Conservation (phyloP, 2,113 vertebrate species). For the Progne subis region DNA sequence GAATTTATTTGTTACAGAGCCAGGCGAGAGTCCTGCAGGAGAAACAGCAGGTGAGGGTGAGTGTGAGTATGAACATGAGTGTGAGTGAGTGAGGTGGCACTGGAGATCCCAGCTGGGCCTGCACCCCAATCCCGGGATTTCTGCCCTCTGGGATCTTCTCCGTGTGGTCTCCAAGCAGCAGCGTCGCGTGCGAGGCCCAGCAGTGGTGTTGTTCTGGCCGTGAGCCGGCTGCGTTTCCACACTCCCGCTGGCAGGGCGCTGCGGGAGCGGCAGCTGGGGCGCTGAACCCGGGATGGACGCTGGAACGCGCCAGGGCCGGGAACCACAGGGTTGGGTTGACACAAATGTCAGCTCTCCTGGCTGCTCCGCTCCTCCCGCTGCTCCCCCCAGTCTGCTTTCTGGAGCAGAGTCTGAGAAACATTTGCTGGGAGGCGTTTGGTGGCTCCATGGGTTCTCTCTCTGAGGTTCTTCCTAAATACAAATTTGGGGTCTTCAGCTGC, state of each 20-base stretch:
- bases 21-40: neutral
- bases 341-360: neutral
- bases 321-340: constrained; percentile 18
- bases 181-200: neutral
- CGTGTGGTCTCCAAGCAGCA: neutral
- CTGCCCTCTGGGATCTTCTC: neutral
- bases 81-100: neutral
- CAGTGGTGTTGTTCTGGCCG: neutral
- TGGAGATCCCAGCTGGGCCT: neutral
- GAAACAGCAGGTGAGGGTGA: neutral
- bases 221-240: constrained; percentile 22
- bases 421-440: neutral
- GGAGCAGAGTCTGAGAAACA: neutral
- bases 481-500: neutral
- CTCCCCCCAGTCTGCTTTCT: neutral
- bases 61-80: too few relatives aligned
- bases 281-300: constrained; percentile 46
- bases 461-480: neutral
- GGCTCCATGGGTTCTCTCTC: neutral
- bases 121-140: neutral
- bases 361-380: constrained; percentile 16
- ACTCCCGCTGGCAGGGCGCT: neutral
- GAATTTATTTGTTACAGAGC: too few relatives aligned
- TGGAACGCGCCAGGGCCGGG: constrained; percentile 10
- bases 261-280: constrained; percentile 53